Percentiles rank a stretch among this genome's conserved stretches.
Evolutionary conservation across 1,140 invertebrate genomes (phyloP).

Genomic region (Listronotus oregonensis): DNA sequence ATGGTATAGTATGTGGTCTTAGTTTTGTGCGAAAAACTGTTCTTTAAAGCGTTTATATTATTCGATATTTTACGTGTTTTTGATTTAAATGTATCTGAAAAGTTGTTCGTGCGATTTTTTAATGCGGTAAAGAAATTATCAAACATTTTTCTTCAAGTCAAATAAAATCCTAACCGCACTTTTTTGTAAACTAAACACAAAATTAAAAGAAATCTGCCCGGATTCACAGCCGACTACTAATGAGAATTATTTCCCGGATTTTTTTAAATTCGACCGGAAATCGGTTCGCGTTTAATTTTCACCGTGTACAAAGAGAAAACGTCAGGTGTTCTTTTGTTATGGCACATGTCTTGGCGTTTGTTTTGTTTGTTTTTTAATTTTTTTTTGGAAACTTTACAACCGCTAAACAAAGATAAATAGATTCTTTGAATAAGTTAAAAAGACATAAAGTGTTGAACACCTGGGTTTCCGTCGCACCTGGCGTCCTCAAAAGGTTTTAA

Average conservation of each 20-base stretch:
- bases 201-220: slow-evolving; percentile 1
- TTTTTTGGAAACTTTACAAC: slow-evolving; percentile 20
- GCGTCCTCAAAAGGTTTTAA: not conserved
- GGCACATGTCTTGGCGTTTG: slow-evolving; percentile 35
- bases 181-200: slow-evolving; percentile 3
- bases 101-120: slow-evolving; percentile 59
- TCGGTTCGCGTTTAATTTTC: slow-evolving; percentile 9
- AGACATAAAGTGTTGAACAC: slow-evolving; percentile 7
- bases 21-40: slow-evolving; percentile 49
- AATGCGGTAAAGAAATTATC: slow-evolving; percentile 58
- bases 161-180: slow-evolving; percentile 20
- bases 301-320: slow-evolving; percentile 5
- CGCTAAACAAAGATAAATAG: not conserved
- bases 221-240: slow-evolving; percentile 10
- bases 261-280: slow-evolving; percentile 12
- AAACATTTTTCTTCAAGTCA: slow-evolving; percentile 57
- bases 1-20: slow-evolving; percentile 52
- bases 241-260: not conserved
- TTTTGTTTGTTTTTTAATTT: slow-evolving; percentile 32
- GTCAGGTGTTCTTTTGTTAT: slow-evolving; percentile 38
- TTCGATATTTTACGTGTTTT: slow-evolving; percentile 51
- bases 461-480: slow-evolving; percentile 12
- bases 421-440: not conserved
- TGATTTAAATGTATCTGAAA: slow-evolving; percentile 56
- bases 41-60: slow-evolving; percentile 53